A percentile compares a stretch with the other conserved stretches of the same genome.
These are phyloP conservation scores for Cyrtorhinus lividipennis DNA, from an alignment of 1,140 invertebrate species.

Conservation along the genomic window DNA sequence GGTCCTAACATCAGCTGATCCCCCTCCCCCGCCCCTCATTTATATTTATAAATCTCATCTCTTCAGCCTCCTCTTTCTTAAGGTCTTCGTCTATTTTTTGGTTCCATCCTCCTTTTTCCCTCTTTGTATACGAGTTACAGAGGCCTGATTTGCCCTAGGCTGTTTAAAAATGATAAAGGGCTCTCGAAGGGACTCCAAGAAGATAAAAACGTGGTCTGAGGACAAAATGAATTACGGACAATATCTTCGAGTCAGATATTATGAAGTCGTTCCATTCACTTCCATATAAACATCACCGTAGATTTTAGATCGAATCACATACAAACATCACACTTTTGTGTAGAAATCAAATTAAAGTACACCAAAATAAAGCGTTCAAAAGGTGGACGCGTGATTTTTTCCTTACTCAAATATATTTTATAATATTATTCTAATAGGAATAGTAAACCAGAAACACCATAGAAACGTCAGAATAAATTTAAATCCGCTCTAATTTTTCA, in stretches of 20 bases:
- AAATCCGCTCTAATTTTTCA: too few species aligned
- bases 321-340: too few species aligned
- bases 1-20: slow-evolving; percentile 9
- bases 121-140: background rate
- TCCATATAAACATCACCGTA: too few species aligned
- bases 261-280: too few species aligned
- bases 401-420: too few species aligned
- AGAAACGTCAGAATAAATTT: too few species aligned
- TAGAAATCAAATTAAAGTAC: too few species aligned
- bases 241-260: background rate
- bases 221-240: background rate
- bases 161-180: background rate
- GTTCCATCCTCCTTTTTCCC: background rate
- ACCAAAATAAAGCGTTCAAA: too few species aligned
- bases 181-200: background rate
- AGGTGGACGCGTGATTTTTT: too few species aligned
- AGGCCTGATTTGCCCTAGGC: background rate
- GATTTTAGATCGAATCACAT: too few species aligned
- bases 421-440: too few species aligned
- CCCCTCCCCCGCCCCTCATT: background rate
- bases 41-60: slow-evolving; percentile 4
- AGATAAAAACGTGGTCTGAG: background rate
- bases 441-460: too few species aligned
- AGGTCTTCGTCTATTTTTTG: background rate
- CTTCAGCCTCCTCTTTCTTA: background rate